Base-by-base conservation (phyloP, 2,888 invertebrate species). In the Idaea dimidiata region DNA sequence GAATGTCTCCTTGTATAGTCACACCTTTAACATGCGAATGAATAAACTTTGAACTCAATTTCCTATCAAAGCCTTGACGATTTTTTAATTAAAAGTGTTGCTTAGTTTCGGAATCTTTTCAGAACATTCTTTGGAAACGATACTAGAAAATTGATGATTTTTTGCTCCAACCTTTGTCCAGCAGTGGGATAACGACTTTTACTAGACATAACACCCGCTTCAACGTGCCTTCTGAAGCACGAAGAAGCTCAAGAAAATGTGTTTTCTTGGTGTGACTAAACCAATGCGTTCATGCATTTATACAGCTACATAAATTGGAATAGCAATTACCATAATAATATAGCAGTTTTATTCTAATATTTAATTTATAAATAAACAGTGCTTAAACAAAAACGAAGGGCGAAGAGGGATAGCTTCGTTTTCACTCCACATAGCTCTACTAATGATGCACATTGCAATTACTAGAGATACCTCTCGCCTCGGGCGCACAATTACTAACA, bases 361-460 rank as follows among this genome's bases (percentile, higher is more conserved):
- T 24, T 24, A 5, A 24, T 24, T 59, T 17, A 56, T 32, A 56
- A 32, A 56, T 32, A 56, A 32, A 32, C 60, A 43, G 43, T 57
- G 54, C 54, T 24, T 43, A 62, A 32, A 16, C 57, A 55, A 43
- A 32, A 58, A 17, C 54, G 24, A 8, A 43, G 53, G 62, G 59
- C 33, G 57, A 56, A 58, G 60, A 61, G 16, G 62, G 60, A 63
- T 59, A 66, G 65, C 66, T 64, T 66, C 59, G 60, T 63, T 62
- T 60, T 63, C 59, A 56, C 18, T 58, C 43, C 33, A 66, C 59
- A 53, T 64, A 53, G 55, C 58, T 66, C 71, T 74, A 76, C 79
- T 84, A 84, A 82, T 82, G 80, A 83, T 81, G 78, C 80, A 80
- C 74, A 76, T 72, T 80, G 82, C 78, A 85, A 85, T 85, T 84